These are phyloP conservation scores for Typhlichthys eigenmanni DNA, from an alignment of 2,797 vertebrate species.

Conservation along the genomic window DNA sequence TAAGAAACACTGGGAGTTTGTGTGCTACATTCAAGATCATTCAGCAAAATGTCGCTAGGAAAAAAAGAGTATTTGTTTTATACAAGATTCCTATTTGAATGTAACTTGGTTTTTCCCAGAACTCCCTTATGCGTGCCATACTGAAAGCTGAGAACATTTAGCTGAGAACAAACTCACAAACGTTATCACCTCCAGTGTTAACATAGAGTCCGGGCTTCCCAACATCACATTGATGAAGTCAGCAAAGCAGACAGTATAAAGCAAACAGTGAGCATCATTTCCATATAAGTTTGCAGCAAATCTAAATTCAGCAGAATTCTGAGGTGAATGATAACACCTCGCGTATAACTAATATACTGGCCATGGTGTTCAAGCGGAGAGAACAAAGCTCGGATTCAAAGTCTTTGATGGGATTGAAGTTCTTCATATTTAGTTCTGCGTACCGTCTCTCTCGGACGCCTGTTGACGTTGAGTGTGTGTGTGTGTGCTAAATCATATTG, in stretches of 20 bases:
- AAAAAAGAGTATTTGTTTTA: slow-evolving; percentile 5
- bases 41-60: slow-evolving; percentile 4
- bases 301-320: slow-evolving; percentile 43
- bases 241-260: slow-evolving; percentile 5
- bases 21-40: no score
- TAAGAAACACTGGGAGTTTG: background rate
- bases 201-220: slow-evolving; percentile 32
- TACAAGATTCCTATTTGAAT: background rate
- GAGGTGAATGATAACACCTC: slow-evolving; percentile 18
- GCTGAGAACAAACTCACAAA: slow-evolving; percentile 24
- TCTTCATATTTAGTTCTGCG: slow-evolving; percentile 31
- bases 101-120: slow-evolving; percentile 42
- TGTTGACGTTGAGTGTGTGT: slow-evolving; percentile 23
- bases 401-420: slow-evolving; percentile 57
- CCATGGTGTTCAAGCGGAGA: slow-evolving; percentile 26
- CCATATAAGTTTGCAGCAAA: slow-evolving; percentile 35
- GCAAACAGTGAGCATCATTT: slow-evolving; percentile 12
- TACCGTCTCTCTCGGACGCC: slow-evolving; percentile 31
- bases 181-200: slow-evolving; percentile 60
- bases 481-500: slow-evolving; percentile 13
- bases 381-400: slow-evolving; percentile 36
- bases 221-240: slow-evolving; percentile 22
- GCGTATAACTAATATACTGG: slow-evolving; percentile 22
- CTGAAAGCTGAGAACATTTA: slow-evolving; percentile 33
- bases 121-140: slow-evolving; percentile 16